A percentile compares a stretch with the other conserved stretches of the same genome.
Evolutionary conservation across 1,140 invertebrate species (phyloP).

Genomic region (Camponotus vicinus): DNA sequence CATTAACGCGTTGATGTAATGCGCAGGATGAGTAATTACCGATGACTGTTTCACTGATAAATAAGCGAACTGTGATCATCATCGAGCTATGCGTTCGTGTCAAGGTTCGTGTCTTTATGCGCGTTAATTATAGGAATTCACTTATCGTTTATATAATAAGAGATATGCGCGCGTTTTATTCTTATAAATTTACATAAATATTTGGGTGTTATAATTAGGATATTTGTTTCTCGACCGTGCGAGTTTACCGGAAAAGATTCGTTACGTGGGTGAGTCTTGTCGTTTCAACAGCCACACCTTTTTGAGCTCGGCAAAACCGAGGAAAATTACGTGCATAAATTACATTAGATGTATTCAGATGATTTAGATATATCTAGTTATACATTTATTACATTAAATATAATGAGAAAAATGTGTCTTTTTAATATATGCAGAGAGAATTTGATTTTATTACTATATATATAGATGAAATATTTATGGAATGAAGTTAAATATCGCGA

Average conservation of each 20-base stretch:
- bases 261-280: conserved; percentile 16
- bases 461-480: background rate
- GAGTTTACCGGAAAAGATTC: background rate
- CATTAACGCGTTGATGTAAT: conserved; percentile 55
- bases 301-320: background rate
- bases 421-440: background rate
- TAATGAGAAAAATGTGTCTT: background rate
- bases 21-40: conserved; percentile 33
- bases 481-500: background rate
- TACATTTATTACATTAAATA: too few relatives aligned
- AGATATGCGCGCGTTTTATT: too few relatives aligned
- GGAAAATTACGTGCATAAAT: background rate
- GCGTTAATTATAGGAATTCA: background rate
- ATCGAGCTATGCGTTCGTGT: background rate
- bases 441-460: background rate
- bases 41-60: conserved; percentile 36
- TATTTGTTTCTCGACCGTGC: background rate
- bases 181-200: background rate
- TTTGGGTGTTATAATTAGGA: background rate
- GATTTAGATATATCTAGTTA: background rate
- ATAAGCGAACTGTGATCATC: conserved; percentile 26
- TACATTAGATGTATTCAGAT: conserved; percentile 1
- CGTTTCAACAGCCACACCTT: conserved; percentile 16
- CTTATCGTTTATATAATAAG: conserved; percentile 10
- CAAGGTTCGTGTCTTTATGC: background rate